Conservation (phyloP, 2,888 invertebrate genomes). For the Rhyacophila evoluta region DNA sequence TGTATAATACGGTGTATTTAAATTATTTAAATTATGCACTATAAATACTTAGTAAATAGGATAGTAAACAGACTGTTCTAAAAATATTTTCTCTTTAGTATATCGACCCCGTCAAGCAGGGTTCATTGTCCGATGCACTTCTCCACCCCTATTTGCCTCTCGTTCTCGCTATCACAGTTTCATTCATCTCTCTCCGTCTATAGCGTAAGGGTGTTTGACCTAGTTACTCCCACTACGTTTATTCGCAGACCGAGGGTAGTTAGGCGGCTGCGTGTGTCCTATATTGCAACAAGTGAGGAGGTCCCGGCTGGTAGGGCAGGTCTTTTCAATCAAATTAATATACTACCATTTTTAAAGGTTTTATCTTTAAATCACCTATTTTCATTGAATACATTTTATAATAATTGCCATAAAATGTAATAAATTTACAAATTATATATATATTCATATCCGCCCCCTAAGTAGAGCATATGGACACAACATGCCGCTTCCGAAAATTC, state of each 20-base stretch:
- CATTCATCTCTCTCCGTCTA: constrained; percentile 23
- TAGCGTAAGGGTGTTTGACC: constrained; percentile 36
- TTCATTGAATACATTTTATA: too few relatives aligned
- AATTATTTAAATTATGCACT: too few relatives aligned
- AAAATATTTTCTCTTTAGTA: constrained; percentile 25
- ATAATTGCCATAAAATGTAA: too few relatives aligned
- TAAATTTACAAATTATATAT: too few relatives aligned
- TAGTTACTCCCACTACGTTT: constrained; percentile 20
- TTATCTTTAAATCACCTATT: too few relatives aligned
- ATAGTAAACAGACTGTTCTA: constrained; percentile 14
- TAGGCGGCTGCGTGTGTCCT: constrained; percentile 43
- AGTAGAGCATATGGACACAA: too few relatives aligned
- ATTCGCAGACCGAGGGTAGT: background rate
- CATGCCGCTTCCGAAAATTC: too few relatives aligned
- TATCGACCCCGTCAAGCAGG: constrained; percentile 49
- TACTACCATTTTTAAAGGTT: too few relatives aligned
- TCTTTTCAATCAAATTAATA: constrained; percentile 10
- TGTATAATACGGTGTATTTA: too few relatives aligned
- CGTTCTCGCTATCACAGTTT: constrained; percentile 28
- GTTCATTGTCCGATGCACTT: constrained; percentile 52
- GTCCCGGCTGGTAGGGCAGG: constrained; percentile 8
- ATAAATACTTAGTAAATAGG: too few relatives aligned
- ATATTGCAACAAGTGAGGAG: constrained; percentile 53
- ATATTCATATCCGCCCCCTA: too few relatives aligned
- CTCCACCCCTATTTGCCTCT: background rate